These are phyloP conservation scores for Sarcophaga carnaria DNA, from an alignment of 2,888 invertebrate genomes.

Conservation along the genomic window DNA sequence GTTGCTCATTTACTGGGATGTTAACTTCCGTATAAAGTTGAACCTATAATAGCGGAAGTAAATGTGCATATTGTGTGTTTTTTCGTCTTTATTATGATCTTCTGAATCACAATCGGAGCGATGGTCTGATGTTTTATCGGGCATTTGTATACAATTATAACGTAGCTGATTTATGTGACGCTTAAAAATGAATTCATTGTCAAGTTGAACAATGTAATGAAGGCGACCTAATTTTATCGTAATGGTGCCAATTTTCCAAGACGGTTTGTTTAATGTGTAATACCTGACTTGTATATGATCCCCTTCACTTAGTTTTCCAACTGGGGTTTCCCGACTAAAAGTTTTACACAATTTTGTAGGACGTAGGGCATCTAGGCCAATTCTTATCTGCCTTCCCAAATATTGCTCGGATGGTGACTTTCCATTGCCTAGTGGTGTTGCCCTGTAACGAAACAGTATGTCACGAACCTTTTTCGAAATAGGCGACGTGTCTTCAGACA, in stretches of 20 bases:
- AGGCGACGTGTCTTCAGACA: too few species aligned
- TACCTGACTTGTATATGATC: constrained; percentile 17
- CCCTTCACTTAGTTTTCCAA: constrained; percentile 24
- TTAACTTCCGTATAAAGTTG: not conserved
- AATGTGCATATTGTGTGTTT: not conserved
- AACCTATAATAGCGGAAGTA: not conserved
- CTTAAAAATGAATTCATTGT: constrained; percentile 6
- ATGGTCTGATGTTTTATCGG: not conserved
- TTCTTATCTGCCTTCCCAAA: constrained; percentile 18
- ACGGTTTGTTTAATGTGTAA: not conserved
- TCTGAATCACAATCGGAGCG: not conserved
- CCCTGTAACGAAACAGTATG: too few species aligned
- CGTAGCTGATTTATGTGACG: constrained; percentile 17
- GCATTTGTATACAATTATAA: not conserved
- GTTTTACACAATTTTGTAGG: not conserved
- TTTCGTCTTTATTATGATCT: not conserved
- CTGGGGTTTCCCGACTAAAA: not conserved
- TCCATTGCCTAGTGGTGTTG: too few species aligned
- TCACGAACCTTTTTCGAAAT: too few species aligned
- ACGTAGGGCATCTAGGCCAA: constrained; percentile 22
- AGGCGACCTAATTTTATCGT: constrained; percentile 2
- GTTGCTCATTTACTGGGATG: not conserved
- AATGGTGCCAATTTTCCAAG: constrained; percentile 28
- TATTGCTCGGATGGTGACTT: too few species aligned
- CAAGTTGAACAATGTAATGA: not conserved